Evolutionary conservation across 2,797 vertebrate genomes (phyloP).

Genomic region (Austrolebias charrua): DNA sequence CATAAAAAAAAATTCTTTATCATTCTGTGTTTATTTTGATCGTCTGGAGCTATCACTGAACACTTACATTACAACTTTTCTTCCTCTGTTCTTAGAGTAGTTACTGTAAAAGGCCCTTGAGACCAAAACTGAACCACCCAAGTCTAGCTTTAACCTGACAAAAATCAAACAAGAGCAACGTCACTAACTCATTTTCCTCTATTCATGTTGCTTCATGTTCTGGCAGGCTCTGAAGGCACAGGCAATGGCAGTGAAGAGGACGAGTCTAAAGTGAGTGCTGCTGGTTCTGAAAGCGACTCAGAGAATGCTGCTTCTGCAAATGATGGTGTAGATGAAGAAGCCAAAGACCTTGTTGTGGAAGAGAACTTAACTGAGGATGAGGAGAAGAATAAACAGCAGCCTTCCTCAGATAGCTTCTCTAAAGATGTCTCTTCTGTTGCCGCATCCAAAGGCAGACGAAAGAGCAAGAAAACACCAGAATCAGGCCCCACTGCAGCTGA

Average conservation of each 20-base stretch:
- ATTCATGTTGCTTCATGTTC: background rate
- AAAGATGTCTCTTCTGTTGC: conserved; percentile 79
- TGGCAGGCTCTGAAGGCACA: conserved; percentile 91
- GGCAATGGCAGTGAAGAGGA: conserved; percentile 92
- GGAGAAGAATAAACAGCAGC: conserved; percentile 78
- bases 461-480: conserved; percentile 80
- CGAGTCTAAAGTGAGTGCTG: conserved; percentile 87
- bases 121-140: no score
- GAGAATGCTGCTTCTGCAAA: conserved; percentile 86
- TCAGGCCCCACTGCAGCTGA: conserved; percentile 62
- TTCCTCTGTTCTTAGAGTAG: no score
- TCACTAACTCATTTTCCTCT: background rate
- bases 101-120: no score
- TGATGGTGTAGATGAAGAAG: conserved; percentile 76
- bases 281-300: conserved; percentile 89
- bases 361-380: conserved; percentile 80
- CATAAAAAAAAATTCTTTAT: no score
- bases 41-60: no score
- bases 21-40: no score
- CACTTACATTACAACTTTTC: no score
- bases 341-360: conserved; percentile 78
- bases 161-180: background rate
- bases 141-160: no score
- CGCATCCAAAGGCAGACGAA: conserved; percentile 80
- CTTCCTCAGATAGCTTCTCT: conserved; percentile 80